Conservation (phyloP, 2,113 vertebrate species). For the Platysternon megacephalum region DNA sequence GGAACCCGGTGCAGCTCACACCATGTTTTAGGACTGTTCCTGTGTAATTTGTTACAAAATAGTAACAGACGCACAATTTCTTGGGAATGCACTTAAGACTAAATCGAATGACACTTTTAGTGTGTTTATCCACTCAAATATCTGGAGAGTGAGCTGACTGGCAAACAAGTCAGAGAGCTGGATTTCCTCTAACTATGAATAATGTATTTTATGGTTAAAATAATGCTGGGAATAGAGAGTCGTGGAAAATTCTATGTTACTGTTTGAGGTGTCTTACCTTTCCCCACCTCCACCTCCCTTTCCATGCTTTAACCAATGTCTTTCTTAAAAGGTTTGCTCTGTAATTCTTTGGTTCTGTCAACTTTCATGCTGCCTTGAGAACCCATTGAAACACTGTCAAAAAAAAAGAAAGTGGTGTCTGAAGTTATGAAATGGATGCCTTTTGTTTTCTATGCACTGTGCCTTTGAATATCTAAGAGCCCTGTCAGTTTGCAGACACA, state of each 20-base stretch:
- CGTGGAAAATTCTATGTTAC: neutral
- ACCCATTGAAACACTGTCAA: neutral
- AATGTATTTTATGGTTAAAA: neutral
- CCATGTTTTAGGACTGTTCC: constrained; percentile 38
- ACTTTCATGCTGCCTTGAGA: neutral
- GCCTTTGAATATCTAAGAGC: neutral
- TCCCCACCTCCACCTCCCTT: neutral
- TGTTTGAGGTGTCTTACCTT: neutral
- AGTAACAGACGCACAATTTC: constrained; percentile 1
- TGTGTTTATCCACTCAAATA: constrained; percentile 2
- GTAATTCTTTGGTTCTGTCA: neutral
- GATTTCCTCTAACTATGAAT: neutral
- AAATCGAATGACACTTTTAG: constrained; percentile 38
- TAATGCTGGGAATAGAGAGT: neutral
- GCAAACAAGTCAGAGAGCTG: neutral
- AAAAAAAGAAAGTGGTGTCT: neutral
- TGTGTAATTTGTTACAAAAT: constrained; percentile 18
- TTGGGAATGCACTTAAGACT: constrained; percentile 28
- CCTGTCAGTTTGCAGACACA: neutral
- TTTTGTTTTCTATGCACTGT: neutral
- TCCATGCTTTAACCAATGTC: neutral
- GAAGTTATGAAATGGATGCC: neutral
- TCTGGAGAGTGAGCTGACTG: neutral
- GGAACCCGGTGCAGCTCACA: neutral
- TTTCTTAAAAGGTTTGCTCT: neutral